Evolutionary conservation across 2,888 invertebrate species (phyloP), one percentile per base, ranked within the genome.

Genomic region (Eupithecia vulgata): DNA sequence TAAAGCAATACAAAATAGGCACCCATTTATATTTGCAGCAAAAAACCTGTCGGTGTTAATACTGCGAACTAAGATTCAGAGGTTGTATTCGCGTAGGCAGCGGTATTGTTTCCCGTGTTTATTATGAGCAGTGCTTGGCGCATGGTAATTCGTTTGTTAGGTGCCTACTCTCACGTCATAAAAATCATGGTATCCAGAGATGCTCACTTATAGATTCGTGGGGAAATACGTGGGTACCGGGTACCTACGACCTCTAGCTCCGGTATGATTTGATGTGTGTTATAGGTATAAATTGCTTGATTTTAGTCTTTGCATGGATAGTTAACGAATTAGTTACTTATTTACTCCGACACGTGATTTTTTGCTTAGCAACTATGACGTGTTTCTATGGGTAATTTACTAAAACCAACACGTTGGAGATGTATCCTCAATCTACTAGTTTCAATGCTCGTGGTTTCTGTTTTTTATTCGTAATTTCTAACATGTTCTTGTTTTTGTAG

Each of bases 1-100:
- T 94, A 94, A 93, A 93, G 90, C 92, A 85, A 90, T 86, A 88
- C 91, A 90, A 92, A 92, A 93, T 92, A 92, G 87, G 83, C 85
- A 84, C 82, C 85, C 83, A 87, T 86, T 86, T 88, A 83, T 86
- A 87, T 88, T 78, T 86, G 85, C 83, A 85, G 86, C 87, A 90
- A 92, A 91, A 93, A 94, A 94, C 94, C 90, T 84, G 91, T 91
- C 87, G 83, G 85, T 82, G 87, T 88, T 89, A 91, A 65, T 68
- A 92, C 90, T 83, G 87, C 87, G 91, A 93, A 91, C 90, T 84
- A 87, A 86, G 91, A 92, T 90, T 87, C 90, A 81, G 86, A 88
- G 86, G 87, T 85, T 87, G 86, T 86, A 84, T 84, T 86, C 83
- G 87, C 86, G 90, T 90, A 86, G 88, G 88, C 83, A 83, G 86